Evolutionary conservation across 2,797 vertebrate species (phyloP), one percentile per base, ranked within the genome.

Genomic region (Scomberomorus guttatus): DNA sequence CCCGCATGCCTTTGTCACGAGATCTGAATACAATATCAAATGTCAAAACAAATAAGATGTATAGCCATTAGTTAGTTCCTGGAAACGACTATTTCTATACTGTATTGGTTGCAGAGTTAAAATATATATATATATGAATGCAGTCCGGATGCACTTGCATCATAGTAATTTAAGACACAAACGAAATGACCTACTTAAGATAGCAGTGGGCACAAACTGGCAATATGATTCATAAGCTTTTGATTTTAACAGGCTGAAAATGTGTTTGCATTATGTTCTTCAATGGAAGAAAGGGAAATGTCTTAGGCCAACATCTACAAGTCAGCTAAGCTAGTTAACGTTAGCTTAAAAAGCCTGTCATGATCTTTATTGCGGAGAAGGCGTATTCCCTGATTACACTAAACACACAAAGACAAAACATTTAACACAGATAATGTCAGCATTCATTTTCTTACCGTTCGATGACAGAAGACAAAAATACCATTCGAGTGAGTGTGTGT

Each of bases 31-130:
- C 67, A 62, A 24, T 25, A 58, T 82, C 73, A 71, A 61, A n/a
- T 86, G 29, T 88, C 88, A 92, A 90, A 93, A 94, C 87, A 91
- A 91, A 89, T 75, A 75, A 57, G 3, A 22, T 0, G 1, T 34
- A 57, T 2, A 59, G 10, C 29, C 14, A 56, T 55, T 14, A 10
- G 2, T 24, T 13, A 0, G 10, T n/a, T 18, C 0, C 12, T 15
- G 27, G 2, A 52, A 59, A 50, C 0, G 0, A 12, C 0, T 0
- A 5, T 25, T 22, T 48, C 0, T 11, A 6, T 10, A 4, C n/a
- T 62, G 32, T 32, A 58, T 0, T 55, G 2, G 8, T 18, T 39
- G 3, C 17, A 0, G 9, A 24, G n/a, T 14, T 39, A 18, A 17
- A 1, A 55, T 1, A 9, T 1, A 32, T 15, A 32, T 29, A 18